phyloP scores from a whole-genome alignment of 2,113 vertebrate species.

The Synchiropus splendidus region DNA sequence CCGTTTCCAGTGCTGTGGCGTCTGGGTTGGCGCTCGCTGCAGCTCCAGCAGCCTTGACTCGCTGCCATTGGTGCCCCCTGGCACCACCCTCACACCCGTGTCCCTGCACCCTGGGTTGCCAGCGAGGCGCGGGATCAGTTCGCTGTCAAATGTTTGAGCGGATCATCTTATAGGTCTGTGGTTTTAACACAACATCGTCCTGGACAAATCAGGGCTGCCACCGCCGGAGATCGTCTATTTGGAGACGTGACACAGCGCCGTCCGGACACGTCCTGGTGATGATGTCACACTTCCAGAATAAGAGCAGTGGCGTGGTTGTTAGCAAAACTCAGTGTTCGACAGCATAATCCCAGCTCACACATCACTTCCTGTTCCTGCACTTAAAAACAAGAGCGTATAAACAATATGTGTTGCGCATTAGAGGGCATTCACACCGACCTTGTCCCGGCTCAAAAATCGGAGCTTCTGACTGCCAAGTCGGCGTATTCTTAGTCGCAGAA shows the following conservation, averaged over 20 bases:
- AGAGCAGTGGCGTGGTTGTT: too few species aligned
- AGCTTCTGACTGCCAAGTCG: too few species aligned
- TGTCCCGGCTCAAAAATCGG: too few species aligned
- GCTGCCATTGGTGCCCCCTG: slow-evolving; percentile 18
- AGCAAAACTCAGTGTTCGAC: too few species aligned
- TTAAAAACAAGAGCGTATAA: not conserved
- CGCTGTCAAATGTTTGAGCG: slow-evolving; percentile 28
- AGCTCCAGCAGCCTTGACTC: slow-evolving; percentile 16
- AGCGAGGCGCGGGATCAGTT: slow-evolving; percentile 25
- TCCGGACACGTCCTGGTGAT: not conserved
- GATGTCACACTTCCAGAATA: too few species aligned
- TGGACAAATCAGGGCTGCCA: slow-evolving; percentile 15
- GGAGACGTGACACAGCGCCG: slow-evolving; percentile 8
- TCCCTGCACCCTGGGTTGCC: slow-evolving; percentile 24
- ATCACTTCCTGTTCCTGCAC: not conserved
- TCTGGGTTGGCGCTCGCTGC: slow-evolving; percentile 29
- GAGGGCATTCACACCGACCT: too few species aligned
- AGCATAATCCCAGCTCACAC: too few species aligned
- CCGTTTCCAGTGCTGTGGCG: slow-evolving; percentile 53
- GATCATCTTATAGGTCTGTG: slow-evolving; percentile 42
- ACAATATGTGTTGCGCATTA: too few species aligned
- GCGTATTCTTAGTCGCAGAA: too few species aligned
- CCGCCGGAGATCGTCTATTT: slow-evolving; percentile 15
- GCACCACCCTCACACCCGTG: slow-evolving; percentile 20
- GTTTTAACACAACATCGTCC: slow-evolving; percentile 30